A percentile compares a stretch with the other conserved stretches of the same genome.
phyloP scores from a whole-genome alignment of 2,888 invertebrate species.

The Saturnia pavonia region DNA sequence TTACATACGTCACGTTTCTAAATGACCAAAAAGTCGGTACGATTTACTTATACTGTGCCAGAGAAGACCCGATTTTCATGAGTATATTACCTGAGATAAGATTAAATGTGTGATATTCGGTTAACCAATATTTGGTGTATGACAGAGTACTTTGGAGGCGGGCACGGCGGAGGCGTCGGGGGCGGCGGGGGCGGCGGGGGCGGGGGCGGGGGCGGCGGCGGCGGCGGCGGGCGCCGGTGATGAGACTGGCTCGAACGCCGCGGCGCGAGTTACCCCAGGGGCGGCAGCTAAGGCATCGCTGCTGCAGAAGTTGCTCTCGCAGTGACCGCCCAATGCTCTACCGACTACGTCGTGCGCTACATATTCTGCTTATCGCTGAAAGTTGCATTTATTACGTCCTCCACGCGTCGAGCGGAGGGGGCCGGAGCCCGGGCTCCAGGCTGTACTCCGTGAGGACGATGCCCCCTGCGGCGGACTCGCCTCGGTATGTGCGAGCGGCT shows the following conservation, averaged over 20 bases:
- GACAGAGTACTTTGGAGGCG: conserved; percentile 79
- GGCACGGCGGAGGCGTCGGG: conserved; percentile 76
- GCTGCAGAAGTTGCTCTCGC: conserved; percentile 92
- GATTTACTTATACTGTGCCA: background rate
- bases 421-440: background rate
- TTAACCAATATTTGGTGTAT: background rate
- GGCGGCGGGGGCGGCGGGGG: conserved; percentile 50
- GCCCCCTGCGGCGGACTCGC: background rate
- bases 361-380: conserved; percentile 35
- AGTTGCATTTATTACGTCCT: conserved; percentile 71
- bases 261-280: conserved; percentile 37
- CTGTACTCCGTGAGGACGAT: background rate
- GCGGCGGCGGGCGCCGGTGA: conserved; percentile 42
- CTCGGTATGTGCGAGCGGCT: background rate
- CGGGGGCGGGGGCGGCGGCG: conserved; percentile 38
- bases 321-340: conserved; percentile 74
- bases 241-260: conserved; percentile 41
- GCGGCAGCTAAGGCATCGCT: conserved; percentile 86
- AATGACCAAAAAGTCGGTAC: background rate
- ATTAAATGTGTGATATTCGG: background rate
- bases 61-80: too few relatives aligned
- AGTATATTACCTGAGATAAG: background rate
- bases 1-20: background rate
- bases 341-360: conserved; percentile 27
- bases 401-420: conserved; percentile 35